Base-by-base conservation (phyloP, 2,797 vertebrate species). In the Rhabdomys pumilio region DNA sequence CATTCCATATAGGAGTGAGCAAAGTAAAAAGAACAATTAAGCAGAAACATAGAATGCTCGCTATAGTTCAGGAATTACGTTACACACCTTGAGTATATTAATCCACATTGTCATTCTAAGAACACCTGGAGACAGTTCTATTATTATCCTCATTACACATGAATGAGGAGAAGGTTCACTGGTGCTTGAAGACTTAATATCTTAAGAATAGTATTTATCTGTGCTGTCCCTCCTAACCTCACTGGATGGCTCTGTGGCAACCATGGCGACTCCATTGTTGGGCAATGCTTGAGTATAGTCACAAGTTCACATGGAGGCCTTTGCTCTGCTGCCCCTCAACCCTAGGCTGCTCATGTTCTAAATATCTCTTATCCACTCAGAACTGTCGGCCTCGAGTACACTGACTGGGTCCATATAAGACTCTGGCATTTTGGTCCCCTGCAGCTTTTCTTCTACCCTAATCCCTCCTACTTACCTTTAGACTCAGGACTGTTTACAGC, bases 11-110 rank as follows among this genome's bases (percentile, higher is more conserved):
- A 7, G 57, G 22, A 53, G 34, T 63, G 81, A 89, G 47, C 67
- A 69, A 81, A 89, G 31, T 69, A n/a, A 89, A n/a, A 89, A 38
- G 69, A 17, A 59, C 91, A 88, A 69, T 47, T 50, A 82, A 81
- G 20, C 59, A 87, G 24, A 67, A 38, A 34, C 6, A 65, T 9
- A 72, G 69, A 87, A 8, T 7, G 15, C 9, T 34, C 29, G 9
- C 10, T 82, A 17, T n/a, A 19, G 59, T 94, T 90, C 34, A 55
- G 81, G 38, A 55, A 22, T 22, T 3, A 4, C 44, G 82, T 76
- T 77, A 77, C 73, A 31, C 29, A n/a, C 34, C 63, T 55, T 29
- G 13, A 22, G 20, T 87, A 0, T 41, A 24, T 94, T 47, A 65
- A 94, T 89, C 65, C 76, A 57, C 41, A 19, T 44, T 17, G 24